These are phyloP conservation scores for Jaculus jaculus DNA, from an alignment of 2,113 vertebrate species.

Conservation along the genomic window DNA sequence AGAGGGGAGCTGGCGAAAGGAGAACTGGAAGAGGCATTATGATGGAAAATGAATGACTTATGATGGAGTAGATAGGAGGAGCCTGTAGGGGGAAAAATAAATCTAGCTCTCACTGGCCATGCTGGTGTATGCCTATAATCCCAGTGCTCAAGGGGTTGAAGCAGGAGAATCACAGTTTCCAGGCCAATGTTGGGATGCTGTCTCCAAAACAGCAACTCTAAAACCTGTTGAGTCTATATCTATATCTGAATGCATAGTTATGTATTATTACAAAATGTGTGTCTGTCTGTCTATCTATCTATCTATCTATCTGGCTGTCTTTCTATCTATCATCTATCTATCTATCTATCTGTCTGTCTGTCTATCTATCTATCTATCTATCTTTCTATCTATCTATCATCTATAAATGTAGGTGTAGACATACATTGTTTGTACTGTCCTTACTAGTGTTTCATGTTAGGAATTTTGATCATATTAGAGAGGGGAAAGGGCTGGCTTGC, in stretches of 20 bases:
- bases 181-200: neutral
- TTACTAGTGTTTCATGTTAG: constrained; percentile 12
- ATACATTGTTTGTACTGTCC: neutral
- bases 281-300: too few relatives aligned
- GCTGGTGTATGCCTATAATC: neutral
- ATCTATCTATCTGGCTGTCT: too few relatives aligned
- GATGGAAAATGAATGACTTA: neutral
- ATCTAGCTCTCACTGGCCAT: neutral
- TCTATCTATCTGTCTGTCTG: too few relatives aligned
- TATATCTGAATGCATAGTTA: neutral
- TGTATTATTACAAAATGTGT: too few relatives aligned
- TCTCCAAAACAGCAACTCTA: neutral
- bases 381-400: too few relatives aligned
- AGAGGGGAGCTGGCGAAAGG: neutral
- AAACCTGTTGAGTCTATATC: neutral
- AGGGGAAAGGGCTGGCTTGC: neutral
- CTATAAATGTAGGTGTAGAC: too few relatives aligned
- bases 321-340: too few relatives aligned
- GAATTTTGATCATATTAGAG: neutral
- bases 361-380: too few relatives aligned
- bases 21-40: neutral
- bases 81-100: neutral
- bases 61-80: neutral
- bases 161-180: neutral
- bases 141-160: too few relatives aligned